Evolutionary conservation across 2,888 invertebrate genomes (phyloP).

Genomic region (Microchrysa polita): DNA sequence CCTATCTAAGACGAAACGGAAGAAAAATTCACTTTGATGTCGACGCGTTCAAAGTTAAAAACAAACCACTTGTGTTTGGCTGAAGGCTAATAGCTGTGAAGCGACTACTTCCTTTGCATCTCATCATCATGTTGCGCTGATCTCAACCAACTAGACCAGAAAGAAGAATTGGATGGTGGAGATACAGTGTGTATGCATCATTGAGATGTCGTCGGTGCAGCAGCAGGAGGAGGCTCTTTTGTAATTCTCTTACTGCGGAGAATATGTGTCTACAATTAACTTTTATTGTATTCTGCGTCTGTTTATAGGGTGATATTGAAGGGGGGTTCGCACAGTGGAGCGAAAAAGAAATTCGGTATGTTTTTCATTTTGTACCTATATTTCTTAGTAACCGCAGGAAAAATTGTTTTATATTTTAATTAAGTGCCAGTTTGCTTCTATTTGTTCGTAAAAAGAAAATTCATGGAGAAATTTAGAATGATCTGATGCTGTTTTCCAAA

Average conservation of each 20-base stretch:
- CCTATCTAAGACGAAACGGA: slow-evolving; percentile 41
- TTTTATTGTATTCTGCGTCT: slow-evolving; percentile 20
- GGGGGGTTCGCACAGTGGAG: no score
- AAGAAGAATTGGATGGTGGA: not conserved
- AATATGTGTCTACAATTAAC: slow-evolving; percentile 44
- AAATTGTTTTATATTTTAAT: no score
- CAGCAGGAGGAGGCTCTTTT: no score
- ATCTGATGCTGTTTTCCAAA: no score
- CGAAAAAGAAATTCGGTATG: no score
- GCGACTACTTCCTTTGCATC: slow-evolving; percentile 35
- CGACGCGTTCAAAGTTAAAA: slow-evolving; percentile 45
- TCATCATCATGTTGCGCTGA: slow-evolving; percentile 8
- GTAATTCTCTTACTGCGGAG: slow-evolving; percentile 29
- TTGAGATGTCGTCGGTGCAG: slow-evolving; percentile 15
- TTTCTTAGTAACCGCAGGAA: no score
- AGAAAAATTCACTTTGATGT: slow-evolving; percentile 45
- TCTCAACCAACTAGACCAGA: slow-evolving; percentile 10
- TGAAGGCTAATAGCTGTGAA: slow-evolving; percentile 48
- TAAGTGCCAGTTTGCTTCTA: no score
- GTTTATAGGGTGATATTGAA: not conserved
- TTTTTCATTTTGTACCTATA: no score
- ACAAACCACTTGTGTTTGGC: slow-evolving; percentile 47
- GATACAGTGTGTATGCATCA: no score
- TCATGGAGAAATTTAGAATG: no score
- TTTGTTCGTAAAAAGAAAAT: no score